Evolutionary conservation across 2,113 vertebrate genomes (phyloP).

Genomic region (Platycercus adscitus): DNA sequence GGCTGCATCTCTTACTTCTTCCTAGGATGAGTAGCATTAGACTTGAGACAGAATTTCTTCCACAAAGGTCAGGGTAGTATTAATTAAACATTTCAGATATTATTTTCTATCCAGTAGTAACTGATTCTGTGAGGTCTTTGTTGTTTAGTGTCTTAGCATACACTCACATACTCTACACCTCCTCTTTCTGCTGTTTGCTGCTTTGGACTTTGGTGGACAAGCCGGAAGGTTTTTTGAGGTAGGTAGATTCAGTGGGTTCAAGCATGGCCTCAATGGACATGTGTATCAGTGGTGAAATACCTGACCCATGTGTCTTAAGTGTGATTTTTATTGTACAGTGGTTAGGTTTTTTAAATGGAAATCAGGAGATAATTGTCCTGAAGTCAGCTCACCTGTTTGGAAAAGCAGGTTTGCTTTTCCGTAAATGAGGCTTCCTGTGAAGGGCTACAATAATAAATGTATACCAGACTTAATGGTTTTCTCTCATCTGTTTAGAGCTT

Average conservation of each 20-base stretch:
- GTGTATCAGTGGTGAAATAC: neutral
- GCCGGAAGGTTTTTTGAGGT: neutral
- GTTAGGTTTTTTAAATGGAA: neutral
- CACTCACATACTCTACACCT: neutral
- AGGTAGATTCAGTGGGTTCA: neutral
- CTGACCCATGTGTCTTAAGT: neutral
- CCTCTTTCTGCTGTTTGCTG: neutral
- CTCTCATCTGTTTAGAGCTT: conserved; percentile 73
- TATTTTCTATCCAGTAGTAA: neutral
- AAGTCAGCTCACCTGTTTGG: neutral
- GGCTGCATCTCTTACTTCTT: neutral
- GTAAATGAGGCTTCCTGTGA: neutral
- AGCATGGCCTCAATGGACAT: neutral
- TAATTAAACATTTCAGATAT: neutral
- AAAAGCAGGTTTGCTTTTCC: neutral
- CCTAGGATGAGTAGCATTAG: neutral
- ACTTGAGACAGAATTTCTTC: neutral
- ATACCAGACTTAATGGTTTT: neutral
- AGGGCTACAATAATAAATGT: neutral
- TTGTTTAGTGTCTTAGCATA: neutral
- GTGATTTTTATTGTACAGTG: neutral
- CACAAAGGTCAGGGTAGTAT: neutral
- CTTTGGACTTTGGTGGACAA: neutral
- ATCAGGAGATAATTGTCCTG: neutral
- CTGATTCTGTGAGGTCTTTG: neutral